Conservation (phyloP, 1,140 invertebrate species). For the Papilio polyxenes region DNA sequence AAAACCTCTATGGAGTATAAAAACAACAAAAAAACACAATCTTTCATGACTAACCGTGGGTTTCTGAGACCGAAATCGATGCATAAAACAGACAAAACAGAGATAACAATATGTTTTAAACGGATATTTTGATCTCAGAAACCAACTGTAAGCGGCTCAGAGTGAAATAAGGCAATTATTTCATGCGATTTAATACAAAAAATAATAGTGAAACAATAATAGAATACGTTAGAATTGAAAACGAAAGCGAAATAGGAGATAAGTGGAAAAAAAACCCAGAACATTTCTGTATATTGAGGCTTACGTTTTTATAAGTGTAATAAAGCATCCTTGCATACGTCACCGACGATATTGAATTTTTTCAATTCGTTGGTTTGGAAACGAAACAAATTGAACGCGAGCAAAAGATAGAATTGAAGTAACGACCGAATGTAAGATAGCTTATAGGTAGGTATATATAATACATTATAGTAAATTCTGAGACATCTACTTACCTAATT, state of each 20-base stretch:
- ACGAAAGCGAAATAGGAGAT: neutral
- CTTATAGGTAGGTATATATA: neutral
- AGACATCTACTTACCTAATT: too few species aligned
- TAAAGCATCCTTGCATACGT: constrained; percentile 25
- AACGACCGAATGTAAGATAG: constrained; percentile 16
- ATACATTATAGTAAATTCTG: neutral
- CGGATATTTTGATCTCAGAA: too few species aligned
- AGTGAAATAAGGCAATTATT: too few species aligned
- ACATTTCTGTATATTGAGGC: neutral
- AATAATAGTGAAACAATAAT: neutral
- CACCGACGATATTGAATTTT: constrained; percentile 23
- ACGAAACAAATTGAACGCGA: constrained; percentile 25
- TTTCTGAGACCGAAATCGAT: too few species aligned
- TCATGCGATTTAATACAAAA: neutral
- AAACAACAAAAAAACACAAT: too few species aligned
- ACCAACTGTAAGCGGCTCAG: too few species aligned
- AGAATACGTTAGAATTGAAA: neutral
- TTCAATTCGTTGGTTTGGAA: constrained; percentile 14
- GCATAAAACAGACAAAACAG: too few species aligned
- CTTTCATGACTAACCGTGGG: too few species aligned
- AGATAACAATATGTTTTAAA: too few species aligned
- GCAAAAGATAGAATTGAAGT: constrained; percentile 5
- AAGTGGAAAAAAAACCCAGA: neutral
- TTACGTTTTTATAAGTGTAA: constrained; percentile 17
- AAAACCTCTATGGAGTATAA: too few species aligned